These are phyloP conservation scores for Lepisosteus oculatus DNA, from an alignment of 2,113 vertebrate species.

Conservation along the genomic window DNA sequence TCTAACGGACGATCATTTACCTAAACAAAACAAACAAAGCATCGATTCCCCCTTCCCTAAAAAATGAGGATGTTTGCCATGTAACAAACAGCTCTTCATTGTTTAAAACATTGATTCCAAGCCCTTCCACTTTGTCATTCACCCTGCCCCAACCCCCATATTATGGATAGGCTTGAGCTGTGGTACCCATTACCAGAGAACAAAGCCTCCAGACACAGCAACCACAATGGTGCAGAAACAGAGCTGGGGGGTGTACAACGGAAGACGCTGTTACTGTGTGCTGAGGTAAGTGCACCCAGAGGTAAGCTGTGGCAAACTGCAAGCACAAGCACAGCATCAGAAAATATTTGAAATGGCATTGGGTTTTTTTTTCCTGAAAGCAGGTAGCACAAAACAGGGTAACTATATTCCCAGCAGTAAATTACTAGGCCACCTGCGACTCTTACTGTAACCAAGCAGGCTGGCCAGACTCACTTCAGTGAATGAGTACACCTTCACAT, in stretches of 20 bases:
- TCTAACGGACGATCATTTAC: constrained; percentile 56
- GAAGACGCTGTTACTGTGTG: background rate
- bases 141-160: constrained; percentile 5
- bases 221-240: background rate
- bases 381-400: no score
- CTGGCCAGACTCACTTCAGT: background rate
- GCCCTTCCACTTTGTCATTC: constrained; percentile 52
- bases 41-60: constrained; percentile 44
- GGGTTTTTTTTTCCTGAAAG: background rate
- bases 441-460: no score
- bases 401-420: no score
- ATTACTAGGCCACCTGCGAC: no score
- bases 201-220: background rate
- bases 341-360: background rate
- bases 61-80: constrained; percentile 27
- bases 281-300: background rate
- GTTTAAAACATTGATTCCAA: constrained; percentile 45
- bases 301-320: background rate
- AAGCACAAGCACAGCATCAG: background rate
- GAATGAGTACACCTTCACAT: background rate
- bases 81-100: constrained; percentile 34
- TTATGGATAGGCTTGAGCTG: constrained; percentile 17
- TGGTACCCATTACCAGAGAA: constrained; percentile 18
- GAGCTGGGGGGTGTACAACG: background rate
- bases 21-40: constrained; percentile 60